Evolutionary conservation across 1,140 invertebrate species (phyloP).

Genomic region (Panulirus ornatus): DNA sequence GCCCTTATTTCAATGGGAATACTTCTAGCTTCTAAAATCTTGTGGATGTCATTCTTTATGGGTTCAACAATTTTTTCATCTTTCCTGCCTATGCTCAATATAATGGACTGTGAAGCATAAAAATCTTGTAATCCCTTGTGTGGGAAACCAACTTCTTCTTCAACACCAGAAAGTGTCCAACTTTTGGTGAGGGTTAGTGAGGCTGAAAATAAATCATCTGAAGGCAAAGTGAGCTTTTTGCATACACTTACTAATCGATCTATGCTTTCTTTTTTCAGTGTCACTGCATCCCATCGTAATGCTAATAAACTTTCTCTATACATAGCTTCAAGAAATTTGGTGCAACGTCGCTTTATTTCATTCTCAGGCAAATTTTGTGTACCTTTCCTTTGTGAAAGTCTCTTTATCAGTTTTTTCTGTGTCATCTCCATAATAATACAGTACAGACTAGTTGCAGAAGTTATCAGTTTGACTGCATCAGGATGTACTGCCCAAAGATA

Average conservation of each 20-base stretch:
- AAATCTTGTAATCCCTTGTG: neutral
- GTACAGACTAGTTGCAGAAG: neutral
- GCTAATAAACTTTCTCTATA: neutral
- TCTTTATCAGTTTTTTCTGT: neutral
- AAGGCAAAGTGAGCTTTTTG: neutral
- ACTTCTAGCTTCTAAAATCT: neutral
- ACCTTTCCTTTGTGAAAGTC: neutral
- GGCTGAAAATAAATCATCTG: neutral
- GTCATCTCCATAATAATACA: neutral
- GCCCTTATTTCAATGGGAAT: neutral
- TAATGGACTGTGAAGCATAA: neutral
- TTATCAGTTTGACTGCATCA: neutral
- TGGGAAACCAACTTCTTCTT: neutral
- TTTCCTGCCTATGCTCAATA: neutral
- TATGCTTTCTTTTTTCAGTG: neutral
- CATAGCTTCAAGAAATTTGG: neutral
- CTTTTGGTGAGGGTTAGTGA: neutral
- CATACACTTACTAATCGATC: neutral
- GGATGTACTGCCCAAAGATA: neutral
- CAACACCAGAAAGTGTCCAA: neutral
- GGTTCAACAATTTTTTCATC: neutral
- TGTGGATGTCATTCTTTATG: neutral
- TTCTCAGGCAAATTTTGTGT: neutral
- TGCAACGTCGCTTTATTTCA: neutral
- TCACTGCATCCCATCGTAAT: neutral